Percentiles rank a stretch among this genome's conserved stretches.
phyloP scores from a whole-genome alignment of 2,888 invertebrate species.

The Myopa testacea region DNA sequence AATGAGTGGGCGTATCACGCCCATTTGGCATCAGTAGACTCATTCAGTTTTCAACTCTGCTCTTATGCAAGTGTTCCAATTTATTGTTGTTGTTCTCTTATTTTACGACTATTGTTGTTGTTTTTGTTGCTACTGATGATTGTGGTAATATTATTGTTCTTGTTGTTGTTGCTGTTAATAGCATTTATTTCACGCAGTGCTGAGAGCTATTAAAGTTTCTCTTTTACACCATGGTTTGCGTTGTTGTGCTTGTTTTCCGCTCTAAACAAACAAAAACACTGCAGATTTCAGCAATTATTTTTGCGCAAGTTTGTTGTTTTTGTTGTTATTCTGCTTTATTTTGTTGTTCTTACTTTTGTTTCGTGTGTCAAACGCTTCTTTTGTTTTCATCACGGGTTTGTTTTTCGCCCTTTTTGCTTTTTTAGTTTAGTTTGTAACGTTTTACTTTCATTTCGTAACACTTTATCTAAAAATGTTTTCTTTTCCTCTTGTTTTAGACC shows the following conservation, averaged over 20 bases:
- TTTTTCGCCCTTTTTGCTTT: background rate
- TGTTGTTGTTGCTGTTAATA: background rate
- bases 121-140: background rate
- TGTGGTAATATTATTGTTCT: too few relatives aligned
- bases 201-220: constrained; percentile 21
- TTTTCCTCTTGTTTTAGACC: background rate
- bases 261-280: too few relatives aligned
- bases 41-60: too few relatives aligned
- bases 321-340: too few relatives aligned
- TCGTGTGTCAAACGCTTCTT: too few relatives aligned
- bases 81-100: background rate
- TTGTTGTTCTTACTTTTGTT: too few relatives aligned
- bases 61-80: too few relatives aligned
- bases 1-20: too few relatives aligned
- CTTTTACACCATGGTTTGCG: constrained; percentile 2
- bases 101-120: background rate
- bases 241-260: background rate
- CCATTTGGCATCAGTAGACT: too few relatives aligned
- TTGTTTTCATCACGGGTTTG: background rate
- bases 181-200: too few relatives aligned
- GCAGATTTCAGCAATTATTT: constrained; percentile 28
- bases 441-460: constrained; percentile 18
- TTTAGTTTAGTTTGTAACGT: background rate
- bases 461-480: constrained; percentile 15
- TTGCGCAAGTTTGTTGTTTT: background rate